Percentiles rank a stretch among this genome's conserved stretches.
These are phyloP conservation scores for Petrocephalus microphthalmus DNA, from an alignment of 2,113 vertebrate genomes.

Conservation along the genomic window DNA sequence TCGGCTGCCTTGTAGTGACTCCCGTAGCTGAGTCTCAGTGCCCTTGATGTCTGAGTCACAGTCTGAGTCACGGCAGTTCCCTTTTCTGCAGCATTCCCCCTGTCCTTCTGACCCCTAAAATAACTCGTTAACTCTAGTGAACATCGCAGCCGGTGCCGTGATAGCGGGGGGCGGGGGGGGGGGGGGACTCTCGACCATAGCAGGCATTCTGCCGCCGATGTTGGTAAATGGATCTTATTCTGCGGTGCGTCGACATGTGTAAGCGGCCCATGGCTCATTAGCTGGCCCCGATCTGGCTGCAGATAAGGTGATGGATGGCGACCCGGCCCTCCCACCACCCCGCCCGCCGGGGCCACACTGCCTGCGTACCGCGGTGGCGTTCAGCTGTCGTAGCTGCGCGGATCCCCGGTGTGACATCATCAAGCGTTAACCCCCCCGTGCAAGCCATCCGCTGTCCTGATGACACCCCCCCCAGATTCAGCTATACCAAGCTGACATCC, in stretches of 20 bases:
- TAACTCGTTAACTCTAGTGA: neutral
- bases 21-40: neutral
- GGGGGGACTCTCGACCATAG: slow-evolving; percentile 31
- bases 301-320: slow-evolving; percentile 62
- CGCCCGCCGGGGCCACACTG: slow-evolving; percentile 28
- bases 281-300: slow-evolving; percentile 51
- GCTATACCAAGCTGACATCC: slow-evolving; percentile 36
- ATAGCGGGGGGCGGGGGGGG: slow-evolving; percentile 8
- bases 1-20: neutral
- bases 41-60: neutral
- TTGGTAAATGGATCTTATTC: slow-evolving; percentile 74
- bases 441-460: neutral
- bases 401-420: neutral
- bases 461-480: neutral
- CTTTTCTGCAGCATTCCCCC: neutral
- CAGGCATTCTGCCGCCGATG: slow-evolving; percentile 38
- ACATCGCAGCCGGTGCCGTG: neutral
- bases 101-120: neutral
- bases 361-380: slow-evolving; percentile 19
- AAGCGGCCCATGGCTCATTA: slow-evolving; percentile 68
- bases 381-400: neutral
- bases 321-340: slow-evolving; percentile 32
- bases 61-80: neutral
- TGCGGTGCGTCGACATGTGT: slow-evolving; percentile 65
- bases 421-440: neutral